Base-by-base conservation (phyloP, 1,140 invertebrate species). In the Nixonia krombeini region DNA sequence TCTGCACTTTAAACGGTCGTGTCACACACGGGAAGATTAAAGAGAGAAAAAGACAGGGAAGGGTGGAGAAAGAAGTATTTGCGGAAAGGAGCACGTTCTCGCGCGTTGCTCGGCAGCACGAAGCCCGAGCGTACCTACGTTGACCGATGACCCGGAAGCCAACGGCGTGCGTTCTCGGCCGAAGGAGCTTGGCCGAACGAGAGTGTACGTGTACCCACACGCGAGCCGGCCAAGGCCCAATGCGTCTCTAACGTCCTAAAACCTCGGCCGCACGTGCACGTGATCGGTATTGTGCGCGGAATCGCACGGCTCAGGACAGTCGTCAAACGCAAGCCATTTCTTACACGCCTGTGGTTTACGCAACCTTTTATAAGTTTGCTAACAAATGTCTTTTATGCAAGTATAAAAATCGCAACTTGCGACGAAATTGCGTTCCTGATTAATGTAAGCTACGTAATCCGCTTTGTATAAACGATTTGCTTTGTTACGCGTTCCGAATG, bases 111-210 rank as follows among this genome's bases (percentile, higher is more conserved):
- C 6, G 2, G 21, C 21, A 21, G 29, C 29, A 13, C 29, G 29
- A 33, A 33, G 29, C 29, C 9, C 8, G 2, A 33, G 29, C 29
- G 29, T 10, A 37, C 9, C 1, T 53, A 40, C 31, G 37, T 46
- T 62, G 52, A 71, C 63, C 63, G 64, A 72, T 55, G 71, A 73
- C 71, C 69, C 64, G 71, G 64, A 72, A 73, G 71, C 44, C 40
- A 45, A 37, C 9, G 15, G 10, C 46, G 26, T 21, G 44, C 44
- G 23, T 45, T 4, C 23, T n/a, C n/a, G n/a, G n/a, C n/a, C n/a
- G n/a, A n/a, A n/a, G n/a, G 9, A 41, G 13, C 41, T 2, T 23
- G 23, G 37, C 37, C 6, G 4, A 21, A 6, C 18, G 18, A 12
- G 40, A n/a, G 21, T 12, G 12, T 18, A 16, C 37, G 37, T 38